A percentile compares a stretch with the other conserved stretches of the same genome.
Conservation (phyloP, 2,888 invertebrate species). For the Marasmarcha lunaedactyla region DNA sequence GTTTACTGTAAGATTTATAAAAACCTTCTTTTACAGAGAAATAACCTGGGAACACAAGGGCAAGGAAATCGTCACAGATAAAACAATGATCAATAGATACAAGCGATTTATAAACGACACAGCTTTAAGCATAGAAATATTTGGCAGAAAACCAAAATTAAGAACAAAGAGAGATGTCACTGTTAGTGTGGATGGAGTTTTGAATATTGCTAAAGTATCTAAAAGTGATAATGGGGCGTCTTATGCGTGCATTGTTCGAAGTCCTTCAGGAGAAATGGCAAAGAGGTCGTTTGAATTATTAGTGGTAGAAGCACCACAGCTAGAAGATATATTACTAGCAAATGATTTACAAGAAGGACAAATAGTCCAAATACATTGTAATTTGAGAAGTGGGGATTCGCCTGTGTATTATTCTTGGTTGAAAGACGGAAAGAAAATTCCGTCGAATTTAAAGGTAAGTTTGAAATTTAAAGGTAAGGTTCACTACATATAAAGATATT, state of each 20-base stretch:
- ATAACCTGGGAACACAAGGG: conserved; percentile 63
- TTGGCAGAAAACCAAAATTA: conserved; percentile 60
- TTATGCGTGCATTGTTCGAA: conserved; percentile 83
- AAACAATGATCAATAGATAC: conserved; percentile 33
- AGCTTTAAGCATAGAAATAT: conserved; percentile 49
- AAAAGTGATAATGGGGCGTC: conserved; percentile 77
- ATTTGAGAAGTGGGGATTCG: conserved; percentile 79
- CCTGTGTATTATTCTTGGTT: conserved; percentile 79
- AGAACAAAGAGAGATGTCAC: conserved; percentile 42
- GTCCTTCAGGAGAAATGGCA: conserved; percentile 81
- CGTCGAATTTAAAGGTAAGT: conserved; percentile 73
- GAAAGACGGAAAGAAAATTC: conserved; percentile 75
- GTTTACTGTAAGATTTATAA: no score
- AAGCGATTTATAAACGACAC: conserved; percentile 39
- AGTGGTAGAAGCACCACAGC: conserved; percentile 80
- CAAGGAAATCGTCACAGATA: conserved; percentile 46
- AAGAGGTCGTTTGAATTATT: conserved; percentile 78
- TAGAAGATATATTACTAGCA: conserved; percentile 86
- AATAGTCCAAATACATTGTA: conserved; percentile 86
- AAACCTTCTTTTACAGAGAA: conserved; percentile 45
- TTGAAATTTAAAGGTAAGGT: neutral
- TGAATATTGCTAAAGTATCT: conserved; percentile 72
- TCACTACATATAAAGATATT: no score
- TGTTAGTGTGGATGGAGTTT: conserved; percentile 56
- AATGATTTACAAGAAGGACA: conserved; percentile 85